Evolutionary conservation across 2,888 invertebrate genomes (phyloP).

Genomic region (Amphimallon solstitiale): DNA sequence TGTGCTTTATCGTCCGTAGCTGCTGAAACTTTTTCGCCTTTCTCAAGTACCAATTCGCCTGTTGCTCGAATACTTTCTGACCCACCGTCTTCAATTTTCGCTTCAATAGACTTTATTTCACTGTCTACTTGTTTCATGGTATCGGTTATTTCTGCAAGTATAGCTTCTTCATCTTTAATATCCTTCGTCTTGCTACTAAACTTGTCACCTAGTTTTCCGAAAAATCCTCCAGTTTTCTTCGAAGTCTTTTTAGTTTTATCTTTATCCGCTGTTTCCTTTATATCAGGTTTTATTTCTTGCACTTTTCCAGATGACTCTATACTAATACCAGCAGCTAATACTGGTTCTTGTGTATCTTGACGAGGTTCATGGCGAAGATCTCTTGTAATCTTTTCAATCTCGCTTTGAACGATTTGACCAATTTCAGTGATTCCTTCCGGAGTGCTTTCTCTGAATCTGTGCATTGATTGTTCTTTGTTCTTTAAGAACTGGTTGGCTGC

Average conservation of each 20-base stretch:
- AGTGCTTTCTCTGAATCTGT: not conserved
- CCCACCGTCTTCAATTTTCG: not conserved
- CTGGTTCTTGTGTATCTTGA: not conserved
- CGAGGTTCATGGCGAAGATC: slow-evolving; percentile 25
- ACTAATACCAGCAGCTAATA: not conserved
- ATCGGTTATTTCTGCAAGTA: slow-evolving; percentile 20
- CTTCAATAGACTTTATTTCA: not conserved
- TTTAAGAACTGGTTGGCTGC: not conserved
- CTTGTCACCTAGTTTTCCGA: slow-evolving; percentile 43
- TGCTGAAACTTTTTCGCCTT: not conserved
- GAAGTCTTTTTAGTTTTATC: slow-evolving; percentile 31
- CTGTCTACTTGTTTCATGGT: slow-evolving; percentile 6
- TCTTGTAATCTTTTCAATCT: slow-evolving; percentile 22
- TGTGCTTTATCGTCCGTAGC: not conserved
- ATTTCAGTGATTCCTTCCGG: slow-evolving; percentile 8
- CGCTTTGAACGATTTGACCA: slow-evolving; percentile 15
- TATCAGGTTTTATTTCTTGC: not conserved
- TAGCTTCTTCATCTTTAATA: slow-evolving; percentile 42
- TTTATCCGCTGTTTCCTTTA: slow-evolving; percentile 4
- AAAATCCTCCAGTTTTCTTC: slow-evolving; percentile 40
- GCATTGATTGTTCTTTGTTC: too few relatives aligned
- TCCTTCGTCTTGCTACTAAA: slow-evolving; percentile 43
- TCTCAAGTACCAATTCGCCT: not conserved
- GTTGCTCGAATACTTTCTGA: not conserved
- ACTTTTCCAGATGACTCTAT: slow-evolving; percentile 1